Percentiles rank a stretch among this genome's conserved stretches.
Evolutionary conservation across 2,888 invertebrate genomes (phyloP).

Genomic region (Dorcus hopei): DNA sequence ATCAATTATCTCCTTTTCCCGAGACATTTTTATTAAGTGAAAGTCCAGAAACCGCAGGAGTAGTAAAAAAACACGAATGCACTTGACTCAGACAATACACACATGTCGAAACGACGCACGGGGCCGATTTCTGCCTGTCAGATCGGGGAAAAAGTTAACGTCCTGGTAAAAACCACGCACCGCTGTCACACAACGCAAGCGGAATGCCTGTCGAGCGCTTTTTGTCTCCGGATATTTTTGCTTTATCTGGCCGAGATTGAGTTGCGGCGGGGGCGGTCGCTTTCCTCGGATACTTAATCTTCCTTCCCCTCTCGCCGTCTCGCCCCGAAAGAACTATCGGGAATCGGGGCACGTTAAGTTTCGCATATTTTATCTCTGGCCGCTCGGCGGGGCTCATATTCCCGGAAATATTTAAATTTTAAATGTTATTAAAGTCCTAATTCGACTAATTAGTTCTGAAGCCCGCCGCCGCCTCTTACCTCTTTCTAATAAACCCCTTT

Average conservation of each 20-base stretch:
- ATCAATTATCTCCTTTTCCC: slow-evolving; percentile 5
- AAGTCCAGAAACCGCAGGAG: no score
- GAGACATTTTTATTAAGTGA: slow-evolving; percentile 7
- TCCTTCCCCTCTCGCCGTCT: no score
- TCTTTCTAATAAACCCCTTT: no score
- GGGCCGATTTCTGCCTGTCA: slow-evolving; percentile 23
- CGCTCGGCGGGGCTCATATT: no score
- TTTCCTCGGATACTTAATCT: no score
- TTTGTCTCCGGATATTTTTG: slow-evolving; percentile 35
- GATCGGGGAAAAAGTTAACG: slow-evolving; percentile 25
- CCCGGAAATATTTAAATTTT: slow-evolving; percentile 11
- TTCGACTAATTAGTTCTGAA: slow-evolving; percentile 14
- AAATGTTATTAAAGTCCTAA: slow-evolving; percentile 17
- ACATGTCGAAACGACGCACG: slow-evolving; percentile 25
- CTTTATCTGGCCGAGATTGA: slow-evolving; percentile 36
- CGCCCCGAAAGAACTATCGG: no score
- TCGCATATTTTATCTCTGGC: no score
- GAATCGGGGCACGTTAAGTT: no score
- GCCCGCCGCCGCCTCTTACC: slow-evolving; percentile 5
- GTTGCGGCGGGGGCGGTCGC: slow-evolving; percentile 30
- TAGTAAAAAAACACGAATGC: slow-evolving; percentile 18
- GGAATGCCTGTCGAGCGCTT: slow-evolving; percentile 27
- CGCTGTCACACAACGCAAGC: slow-evolving; percentile 30
- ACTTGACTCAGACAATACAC: slow-evolving; percentile 29
- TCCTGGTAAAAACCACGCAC: slow-evolving; percentile 25